Conservation (phyloP, 2,888 invertebrate genomes). For the Drosophila maculinotata region DNA sequence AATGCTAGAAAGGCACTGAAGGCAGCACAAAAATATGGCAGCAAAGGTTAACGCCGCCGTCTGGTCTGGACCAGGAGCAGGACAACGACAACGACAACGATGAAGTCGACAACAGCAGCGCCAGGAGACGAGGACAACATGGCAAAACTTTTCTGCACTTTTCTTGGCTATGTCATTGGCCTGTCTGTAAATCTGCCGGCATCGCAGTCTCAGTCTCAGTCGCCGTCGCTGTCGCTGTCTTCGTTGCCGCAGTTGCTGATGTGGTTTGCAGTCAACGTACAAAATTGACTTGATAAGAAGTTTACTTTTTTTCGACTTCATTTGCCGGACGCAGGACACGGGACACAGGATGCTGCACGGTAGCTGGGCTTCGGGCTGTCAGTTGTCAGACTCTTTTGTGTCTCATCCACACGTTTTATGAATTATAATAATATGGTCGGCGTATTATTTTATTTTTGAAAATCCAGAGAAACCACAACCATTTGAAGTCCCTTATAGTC, state of each 20-base stretch:
- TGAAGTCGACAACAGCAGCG: conserved; percentile 29
- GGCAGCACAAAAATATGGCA: conserved; percentile 49
- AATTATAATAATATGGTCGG: conserved; percentile 72
- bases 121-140: conserved; percentile 45
- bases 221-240: conserved; percentile 1
- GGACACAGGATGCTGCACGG: not conserved
- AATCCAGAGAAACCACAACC: conserved; percentile 8
- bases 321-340: conserved; percentile 38
- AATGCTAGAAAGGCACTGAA: conserved; percentile 50
- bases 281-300: conserved; percentile 79
- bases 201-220: conserved; percentile 26
- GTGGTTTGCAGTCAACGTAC: conserved; percentile 73
- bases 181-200: conserved; percentile 61
- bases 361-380: conserved; percentile 34
- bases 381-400: conserved; percentile 58
- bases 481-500: conserved; percentile 2
- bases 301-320: conserved; percentile 62
- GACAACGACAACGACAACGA: conserved; percentile 27
- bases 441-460: conserved; percentile 11
- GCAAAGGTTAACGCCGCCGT: conserved; percentile 73
- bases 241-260: conserved; percentile 28
- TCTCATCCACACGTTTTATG: conserved; percentile 66
- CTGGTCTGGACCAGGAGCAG: conserved; percentile 63
- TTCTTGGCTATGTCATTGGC: conserved; percentile 71
- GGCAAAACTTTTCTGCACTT: conserved; percentile 63